phyloP scores from a whole-genome alignment of 2,113 vertebrate species.

The Tyto alba region DNA sequence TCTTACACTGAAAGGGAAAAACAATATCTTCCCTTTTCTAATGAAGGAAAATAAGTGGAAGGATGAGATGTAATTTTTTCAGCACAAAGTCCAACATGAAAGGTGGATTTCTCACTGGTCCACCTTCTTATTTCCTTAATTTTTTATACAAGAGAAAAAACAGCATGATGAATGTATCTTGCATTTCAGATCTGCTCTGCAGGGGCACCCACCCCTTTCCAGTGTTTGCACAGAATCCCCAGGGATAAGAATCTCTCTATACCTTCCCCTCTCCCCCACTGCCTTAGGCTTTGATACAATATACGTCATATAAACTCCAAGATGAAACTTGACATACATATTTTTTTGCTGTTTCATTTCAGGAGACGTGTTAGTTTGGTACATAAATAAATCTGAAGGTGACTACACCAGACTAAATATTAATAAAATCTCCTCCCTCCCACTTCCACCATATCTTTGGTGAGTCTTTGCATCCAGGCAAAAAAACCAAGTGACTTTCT shows the following conservation, averaged over 20 bases:
- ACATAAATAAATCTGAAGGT: neutral
- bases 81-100: neutral
- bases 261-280: neutral
- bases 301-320: neutral
- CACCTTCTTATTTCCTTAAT: neutral
- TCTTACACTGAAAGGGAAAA: neutral
- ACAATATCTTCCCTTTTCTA: neutral
- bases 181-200: neutral
- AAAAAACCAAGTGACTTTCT: neutral
- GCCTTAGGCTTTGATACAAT: neutral
- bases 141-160: neutral
- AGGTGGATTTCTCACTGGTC: neutral
- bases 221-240: neutral
- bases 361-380: neutral
- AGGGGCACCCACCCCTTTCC: neutral
- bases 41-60: neutral
- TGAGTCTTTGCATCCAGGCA: neutral
- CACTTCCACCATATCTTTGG: neutral
- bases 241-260: neutral
- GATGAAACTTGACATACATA: accelerated
- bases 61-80: neutral
- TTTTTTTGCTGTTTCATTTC: neutral
- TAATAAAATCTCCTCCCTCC: neutral
- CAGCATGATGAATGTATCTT: neutral
- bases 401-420: neutral